Evolutionary conservation across 2,113 vertebrate species (phyloP).

Genomic region (Amia ocellicauda): DNA sequence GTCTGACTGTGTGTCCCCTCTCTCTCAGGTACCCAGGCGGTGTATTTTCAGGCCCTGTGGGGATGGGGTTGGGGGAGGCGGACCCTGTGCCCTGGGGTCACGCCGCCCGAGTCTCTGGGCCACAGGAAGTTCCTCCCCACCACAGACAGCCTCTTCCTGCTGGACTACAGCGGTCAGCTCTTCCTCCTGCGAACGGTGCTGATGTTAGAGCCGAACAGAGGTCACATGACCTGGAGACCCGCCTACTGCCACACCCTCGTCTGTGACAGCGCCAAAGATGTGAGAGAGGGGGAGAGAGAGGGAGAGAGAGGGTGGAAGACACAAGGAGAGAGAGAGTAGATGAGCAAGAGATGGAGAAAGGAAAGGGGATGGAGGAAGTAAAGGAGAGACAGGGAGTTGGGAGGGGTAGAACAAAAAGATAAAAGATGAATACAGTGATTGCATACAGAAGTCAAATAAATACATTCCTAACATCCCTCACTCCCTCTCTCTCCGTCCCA

Average conservation of each 20-base stretch:
- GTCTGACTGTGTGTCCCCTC: not conserved
- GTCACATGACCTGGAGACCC: slow-evolving; percentile 52
- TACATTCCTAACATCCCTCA: not conserved
- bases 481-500: no score
- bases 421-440: no score
- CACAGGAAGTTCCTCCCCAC: slow-evolving; percentile 58
- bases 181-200: slow-evolving; percentile 57
- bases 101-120: slow-evolving; percentile 50
- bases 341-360: no score
- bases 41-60: slow-evolving; percentile 59
- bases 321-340: no score
- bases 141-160: slow-evolving; percentile 56
- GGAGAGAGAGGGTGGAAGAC: no score
- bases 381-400: no score
- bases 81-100: slow-evolving; percentile 41
- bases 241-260: slow-evolving; percentile 50
- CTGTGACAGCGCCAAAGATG: slow-evolving; percentile 54
- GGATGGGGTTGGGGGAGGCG: slow-evolving; percentile 46
- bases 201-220: slow-evolving; percentile 46
- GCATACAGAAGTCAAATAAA: slow-evolving; percentile 35
- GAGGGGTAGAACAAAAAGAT: no score
- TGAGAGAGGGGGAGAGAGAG: slow-evolving; percentile 42
- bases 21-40: slow-evolving; percentile 53
- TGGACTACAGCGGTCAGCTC: slow-evolving; percentile 55
- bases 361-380: no score